Base-by-base conservation (phyloP, 2,888 invertebrate genomes). In the Saturnia pavonia region DNA sequence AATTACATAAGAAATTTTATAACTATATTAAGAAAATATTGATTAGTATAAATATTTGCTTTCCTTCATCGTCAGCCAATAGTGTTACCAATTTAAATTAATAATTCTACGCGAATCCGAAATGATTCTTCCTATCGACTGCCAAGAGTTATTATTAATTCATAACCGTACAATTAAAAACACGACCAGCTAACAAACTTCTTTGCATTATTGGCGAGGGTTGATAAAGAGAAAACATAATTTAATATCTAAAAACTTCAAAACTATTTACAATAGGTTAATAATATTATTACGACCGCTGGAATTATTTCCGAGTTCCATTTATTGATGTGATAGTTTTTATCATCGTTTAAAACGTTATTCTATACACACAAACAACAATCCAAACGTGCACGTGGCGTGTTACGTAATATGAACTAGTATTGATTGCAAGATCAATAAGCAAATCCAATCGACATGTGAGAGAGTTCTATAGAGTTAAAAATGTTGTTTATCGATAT, bases 171-270 rank as follows among this genome's bases (percentile, higher is more conserved):
- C 25, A 70, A 66, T 70, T 70, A 70, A n/a, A 22, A 40, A 67
- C 54, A 70, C 66, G 40, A 54, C 51, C 27, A 67, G n/a, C 27
- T 70, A 54, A 16, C 16, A 63, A 27, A 66, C 40, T 70, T 70
- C 69, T 40, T 48, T 66, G 19, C 48, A 19, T 70, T 67, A 67
- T 43, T 70, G 43, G 51, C n/a, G 25, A 66, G 67, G 22, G 66
- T 54, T 40, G 77, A 82, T 77, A 77, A 82, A 89, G 90, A 88
- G 90, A 91, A 91, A 91, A 89, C 85, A 84, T 78, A 25, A 25
- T 25, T 81, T 81, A 79, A 51, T 9, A 51, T 45, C 6, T 12
- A 45, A 12, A 45, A 42, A n/a, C n/a, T n/a, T n/a, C 42, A 42
- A 42, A 42, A 42, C 9, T 45, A 45, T n/a, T 9, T 6, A 16